These are phyloP conservation scores for Cephus nigrinus DNA, from an alignment of 2,888 invertebrate species.

Conservation along the genomic window DNA sequence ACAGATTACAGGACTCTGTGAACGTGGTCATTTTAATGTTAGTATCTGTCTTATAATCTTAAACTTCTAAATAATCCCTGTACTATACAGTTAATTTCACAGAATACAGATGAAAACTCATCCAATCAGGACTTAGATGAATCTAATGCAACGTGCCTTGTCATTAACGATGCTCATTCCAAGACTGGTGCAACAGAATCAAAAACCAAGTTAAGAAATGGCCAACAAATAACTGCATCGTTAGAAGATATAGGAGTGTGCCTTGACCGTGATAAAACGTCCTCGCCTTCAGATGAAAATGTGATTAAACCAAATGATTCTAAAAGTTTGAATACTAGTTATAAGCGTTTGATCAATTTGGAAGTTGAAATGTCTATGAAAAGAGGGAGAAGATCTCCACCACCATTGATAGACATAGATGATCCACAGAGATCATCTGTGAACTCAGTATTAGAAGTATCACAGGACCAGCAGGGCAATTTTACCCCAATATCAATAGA, in stretches of 20 bases:
- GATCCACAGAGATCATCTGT: not conserved
- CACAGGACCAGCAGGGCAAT: not conserved
- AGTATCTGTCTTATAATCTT: not conserved
- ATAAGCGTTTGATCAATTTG: not conserved
- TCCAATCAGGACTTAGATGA: not conserved
- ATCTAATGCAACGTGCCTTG: not conserved
- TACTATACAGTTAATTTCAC: not conserved
- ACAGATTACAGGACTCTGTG: conserved; percentile 46
- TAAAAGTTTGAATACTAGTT: not conserved
- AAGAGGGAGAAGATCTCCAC: conserved; percentile 14
- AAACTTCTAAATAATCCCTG: not conserved
- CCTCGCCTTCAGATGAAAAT: not conserved
- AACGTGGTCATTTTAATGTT: not conserved
- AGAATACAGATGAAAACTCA: not conserved
- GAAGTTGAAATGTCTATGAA: conserved; percentile 4
- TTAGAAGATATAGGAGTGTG: not conserved
- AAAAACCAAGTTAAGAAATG: not conserved
- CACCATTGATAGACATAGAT: not conserved
- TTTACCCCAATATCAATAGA: not conserved
- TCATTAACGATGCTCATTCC: not conserved
- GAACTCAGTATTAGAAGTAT: not conserved
- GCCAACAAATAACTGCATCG: not conserved
- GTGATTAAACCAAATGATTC: not conserved
- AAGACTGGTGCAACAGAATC: not conserved
- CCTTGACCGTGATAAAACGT: not conserved